Evolutionary conservation across 2,888 invertebrate species (phyloP), one percentile per base, ranked within the genome.

Genomic region (Melipona bicolor): DNA sequence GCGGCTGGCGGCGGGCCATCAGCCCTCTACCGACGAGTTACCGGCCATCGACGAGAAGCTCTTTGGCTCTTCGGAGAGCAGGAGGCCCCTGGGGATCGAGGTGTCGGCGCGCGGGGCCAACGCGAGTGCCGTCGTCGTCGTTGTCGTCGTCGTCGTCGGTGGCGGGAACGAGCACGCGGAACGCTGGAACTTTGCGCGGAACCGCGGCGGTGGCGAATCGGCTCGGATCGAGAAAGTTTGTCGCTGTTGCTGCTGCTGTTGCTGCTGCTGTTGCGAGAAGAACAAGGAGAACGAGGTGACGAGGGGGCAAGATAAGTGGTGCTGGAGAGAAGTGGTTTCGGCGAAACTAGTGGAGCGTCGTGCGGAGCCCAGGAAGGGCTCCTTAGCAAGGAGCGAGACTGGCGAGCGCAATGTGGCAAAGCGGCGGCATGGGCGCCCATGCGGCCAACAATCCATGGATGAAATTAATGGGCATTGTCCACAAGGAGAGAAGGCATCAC

Each of bases 381-480:
- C 93, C 93, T 84, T 87, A 61, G 54, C 71, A 88, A 89, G 79
- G 83, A 89, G 87, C 90, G 91, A 93, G 93, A 91, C 93, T 94
- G 94, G 94, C 94, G 93, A 94, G 94, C 92, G 94, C 96, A 95
- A 97, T 97, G 97, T 97, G 97, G 97, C 97, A 97, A 95, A 97
- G 97, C 95, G 95, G 95, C 88, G 97, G 97, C 95, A 97, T 97
- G 95, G 96, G 97, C 94, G 96, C 97, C 95, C 97, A 97, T 94
- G 96, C 96, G 93, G 96, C 96, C 94, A 97, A 97, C 96, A 97
- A 97, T 95, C 97, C 97, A 92, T 97, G 97, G 97, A 97, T 97
- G 96, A 97, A 97, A 94, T 95, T 97, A 90, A 97, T 97, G 97
- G 97, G 97, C 93, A 97, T 97, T 93, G 97, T 97, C 91, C 97